Evolutionary conservation across 2,113 vertebrate genomes (phyloP).

Genomic region (Cynocephalus volans): DNA sequence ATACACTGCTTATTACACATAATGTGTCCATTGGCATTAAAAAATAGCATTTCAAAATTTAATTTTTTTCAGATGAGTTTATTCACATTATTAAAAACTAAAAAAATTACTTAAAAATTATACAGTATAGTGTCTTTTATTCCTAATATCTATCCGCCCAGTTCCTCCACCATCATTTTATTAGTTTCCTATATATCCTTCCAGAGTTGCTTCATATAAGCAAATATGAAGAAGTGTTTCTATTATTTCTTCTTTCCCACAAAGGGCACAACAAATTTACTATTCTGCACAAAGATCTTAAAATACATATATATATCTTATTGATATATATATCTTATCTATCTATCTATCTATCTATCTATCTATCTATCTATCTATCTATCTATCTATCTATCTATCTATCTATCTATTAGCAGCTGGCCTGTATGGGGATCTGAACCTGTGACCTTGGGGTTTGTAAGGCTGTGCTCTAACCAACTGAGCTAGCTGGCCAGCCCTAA

Average conservation of each 20-base stretch:
- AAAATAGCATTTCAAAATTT: slow-evolving; percentile 38
- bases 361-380: too few species aligned
- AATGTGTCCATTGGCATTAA: not conserved
- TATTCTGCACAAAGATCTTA: not conserved
- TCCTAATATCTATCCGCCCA: not conserved
- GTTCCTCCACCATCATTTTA: not conserved
- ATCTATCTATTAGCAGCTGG: too few species aligned
- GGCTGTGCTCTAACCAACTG: too few species aligned
- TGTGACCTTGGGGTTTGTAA: too few species aligned
- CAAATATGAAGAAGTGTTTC: not conserved
- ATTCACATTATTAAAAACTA: slow-evolving; percentile 11
- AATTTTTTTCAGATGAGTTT: not conserved
- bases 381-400: too few species aligned
- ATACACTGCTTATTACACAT: not conserved
- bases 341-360: too few species aligned
- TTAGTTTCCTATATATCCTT: not conserved
- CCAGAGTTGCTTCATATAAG: not conserved
- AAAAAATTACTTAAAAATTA: not conserved
- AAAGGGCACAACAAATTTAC: not conserved
- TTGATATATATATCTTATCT: too few species aligned
- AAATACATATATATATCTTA: too few species aligned
- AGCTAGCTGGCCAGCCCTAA: not conserved
- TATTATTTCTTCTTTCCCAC: not conserved
- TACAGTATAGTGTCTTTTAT: not conserved
- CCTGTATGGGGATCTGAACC: too few species aligned